Evolutionary conservation across 2,888 invertebrate genomes (phyloP).

Genomic region (Salpingus planirostris): DNA sequence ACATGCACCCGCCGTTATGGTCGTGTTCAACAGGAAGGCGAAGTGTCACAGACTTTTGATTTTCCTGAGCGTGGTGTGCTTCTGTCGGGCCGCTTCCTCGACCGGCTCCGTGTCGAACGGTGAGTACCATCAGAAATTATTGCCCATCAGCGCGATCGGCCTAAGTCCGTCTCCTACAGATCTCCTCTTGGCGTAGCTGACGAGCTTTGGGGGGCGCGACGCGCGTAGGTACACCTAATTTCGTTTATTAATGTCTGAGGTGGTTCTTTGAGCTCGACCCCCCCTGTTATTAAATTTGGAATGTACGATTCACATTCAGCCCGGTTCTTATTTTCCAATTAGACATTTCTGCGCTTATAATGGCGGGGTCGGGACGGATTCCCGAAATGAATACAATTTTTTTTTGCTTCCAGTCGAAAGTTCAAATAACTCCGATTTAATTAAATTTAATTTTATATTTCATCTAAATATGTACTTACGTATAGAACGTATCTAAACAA

Average conservation of each 20-base stretch:
- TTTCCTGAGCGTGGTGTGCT: constrained; percentile 22
- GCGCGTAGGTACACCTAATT: too few species aligned
- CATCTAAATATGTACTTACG: too few species aligned
- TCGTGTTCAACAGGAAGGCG: constrained; percentile 7
- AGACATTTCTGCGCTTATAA: constrained; percentile 4
- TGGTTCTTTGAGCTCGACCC: constrained; percentile 13
- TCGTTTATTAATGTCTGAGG: constrained; percentile 14
- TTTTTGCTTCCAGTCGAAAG: constrained; percentile 6
- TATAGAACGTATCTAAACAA: too few species aligned
- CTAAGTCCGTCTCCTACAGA: constrained; percentile 32
- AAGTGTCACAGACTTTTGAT: constrained; percentile 18
- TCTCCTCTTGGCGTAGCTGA: constrained; percentile 32
- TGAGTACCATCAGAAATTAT: too few species aligned
- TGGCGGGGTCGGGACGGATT: too few species aligned
- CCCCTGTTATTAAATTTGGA: constrained; percentile 13
- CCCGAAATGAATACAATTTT: constrained; percentile 8
- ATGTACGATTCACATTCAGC: constrained; percentile 10
- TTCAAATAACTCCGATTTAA: constrained; percentile 8
- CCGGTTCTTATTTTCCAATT: constrained; percentile 10
- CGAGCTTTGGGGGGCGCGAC: constrained; percentile 20
- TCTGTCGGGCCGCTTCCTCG: constrained; percentile 24
- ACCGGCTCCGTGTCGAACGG: constrained; percentile 31
- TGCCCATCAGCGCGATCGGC: too few species aligned
- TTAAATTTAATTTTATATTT: constrained; percentile 6
- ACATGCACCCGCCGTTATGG: background rate